Evolutionary conservation across 2,797 vertebrate genomes (phyloP).

Genomic region (Acomys russatus): DNA sequence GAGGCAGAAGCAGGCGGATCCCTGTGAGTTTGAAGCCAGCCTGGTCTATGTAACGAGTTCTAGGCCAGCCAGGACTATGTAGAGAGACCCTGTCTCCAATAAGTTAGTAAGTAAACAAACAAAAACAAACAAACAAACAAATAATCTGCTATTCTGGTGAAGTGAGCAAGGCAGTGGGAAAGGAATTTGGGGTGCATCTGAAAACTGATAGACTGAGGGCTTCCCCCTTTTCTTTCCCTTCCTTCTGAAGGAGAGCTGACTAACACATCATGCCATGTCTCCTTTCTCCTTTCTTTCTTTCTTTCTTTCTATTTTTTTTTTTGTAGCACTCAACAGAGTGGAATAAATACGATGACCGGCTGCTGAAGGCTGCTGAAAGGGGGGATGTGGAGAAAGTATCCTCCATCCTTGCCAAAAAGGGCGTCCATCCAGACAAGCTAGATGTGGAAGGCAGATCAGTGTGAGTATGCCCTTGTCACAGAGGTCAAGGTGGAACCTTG

Average conservation of each 20-base stretch:
- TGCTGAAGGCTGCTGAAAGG: constrained; percentile 99
- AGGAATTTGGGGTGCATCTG: not conserved
- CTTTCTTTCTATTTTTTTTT: not conserved
- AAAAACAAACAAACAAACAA: not conserved
- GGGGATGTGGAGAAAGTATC: constrained; percentile 97
- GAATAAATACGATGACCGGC: constrained; percentile 98
- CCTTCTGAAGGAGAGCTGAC: not conserved
- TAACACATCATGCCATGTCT: not conserved
- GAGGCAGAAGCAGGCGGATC: not conserved
- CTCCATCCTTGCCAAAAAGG: constrained; percentile 96
- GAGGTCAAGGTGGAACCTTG: not conserved
- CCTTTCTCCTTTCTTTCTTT: not conserved
- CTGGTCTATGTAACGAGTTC: not conserved
- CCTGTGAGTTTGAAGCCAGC: not conserved
- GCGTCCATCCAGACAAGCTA: constrained; percentile 95
- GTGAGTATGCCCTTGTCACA: constrained; percentile 91
- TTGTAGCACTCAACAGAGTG: constrained; percentile 95
- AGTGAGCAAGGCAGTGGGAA: not conserved
- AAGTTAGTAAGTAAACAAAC: not conserved
- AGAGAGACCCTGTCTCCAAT: not conserved
- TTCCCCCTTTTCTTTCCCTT: not conserved
- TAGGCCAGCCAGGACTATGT: not conserved
- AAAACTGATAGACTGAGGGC: not conserved
- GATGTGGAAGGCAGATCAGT: constrained; percentile 98
- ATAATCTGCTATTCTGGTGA: not conserved